Evolutionary conservation across 2,888 invertebrate genomes (phyloP), one percentile per base, ranked within the genome.

Genomic region (Diadromus collaris): DNA sequence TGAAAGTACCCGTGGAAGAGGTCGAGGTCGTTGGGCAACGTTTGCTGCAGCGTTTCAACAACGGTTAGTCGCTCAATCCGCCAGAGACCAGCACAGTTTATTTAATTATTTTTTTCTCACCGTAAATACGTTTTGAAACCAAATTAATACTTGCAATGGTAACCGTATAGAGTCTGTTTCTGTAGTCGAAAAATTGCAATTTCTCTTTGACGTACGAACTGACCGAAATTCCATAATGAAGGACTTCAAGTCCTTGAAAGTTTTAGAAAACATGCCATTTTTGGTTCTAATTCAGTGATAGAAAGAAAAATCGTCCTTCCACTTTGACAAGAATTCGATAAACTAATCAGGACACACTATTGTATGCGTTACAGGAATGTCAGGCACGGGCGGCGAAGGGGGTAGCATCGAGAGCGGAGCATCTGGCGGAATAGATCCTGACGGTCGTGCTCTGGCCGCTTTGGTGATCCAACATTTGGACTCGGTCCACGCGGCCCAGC

Each of bases 1-100:
- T 96, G 87, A 97, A 97, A 91, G 95, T 98, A 79, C 98, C 98
- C 13, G 96, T 99, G 32, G 98, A 99, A 88, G 97, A 97, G 89
- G 94, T 99, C 68, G 97, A 98, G 90, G 94, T 95, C 78, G 96
- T 98, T 91, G 98, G 98, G 90, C 94, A 95, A 90, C 93, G 94
- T 82, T 93, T 94, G 61, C 91, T 95, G 10, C 95, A 95, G 86
- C 93, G 94, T 85, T 92, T 94, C 82, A 89, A 90, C 72, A 87
- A 86, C 72, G 85, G 89, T 88, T 80, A 77, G 75, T 73, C 24
- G 21, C 46, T 29, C 29, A 34, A 48, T 48, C 16, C 38, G 16
- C 5, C 38, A 41, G 38, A 41, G 38, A 41, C 5, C 16, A 16
- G 16, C 38, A 41, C 5, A 16, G 16, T 41, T 41, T 5, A 16